phyloP scores from a whole-genome alignment of 2,113 vertebrate species.

The Salvator merianae region DNA sequence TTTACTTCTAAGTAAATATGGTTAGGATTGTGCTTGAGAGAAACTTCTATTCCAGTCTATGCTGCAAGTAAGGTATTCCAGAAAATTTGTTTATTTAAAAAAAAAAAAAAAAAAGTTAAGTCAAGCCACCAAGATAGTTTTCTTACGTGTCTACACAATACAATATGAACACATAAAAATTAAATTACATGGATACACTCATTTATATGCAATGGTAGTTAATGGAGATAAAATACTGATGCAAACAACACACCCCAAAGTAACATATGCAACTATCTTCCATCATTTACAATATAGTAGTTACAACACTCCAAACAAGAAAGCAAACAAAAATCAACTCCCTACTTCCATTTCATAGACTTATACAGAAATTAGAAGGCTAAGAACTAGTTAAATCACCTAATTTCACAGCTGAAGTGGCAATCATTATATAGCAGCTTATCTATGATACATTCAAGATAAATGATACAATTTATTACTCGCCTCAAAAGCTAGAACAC shows the following conservation, averaged over 20 bases:
- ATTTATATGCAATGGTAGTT: conserved; percentile 97
- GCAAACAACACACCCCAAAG: conserved; percentile 89
- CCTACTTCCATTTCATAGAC: conserved; percentile 95
- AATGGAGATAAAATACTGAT: conserved; percentile 99
- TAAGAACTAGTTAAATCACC: conserved; percentile 95
- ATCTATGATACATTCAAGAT: conserved; percentile 99
- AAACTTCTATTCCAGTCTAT: conserved; percentile 85
- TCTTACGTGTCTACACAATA: conserved; percentile 89
- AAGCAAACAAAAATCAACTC: conserved; percentile 89
- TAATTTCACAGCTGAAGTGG: conserved; percentile 99
- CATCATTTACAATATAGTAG: conserved; percentile 99
- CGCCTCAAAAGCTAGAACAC: conserved; percentile 95
- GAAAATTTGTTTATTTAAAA: conserved; percentile 68
- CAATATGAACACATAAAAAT: conserved; percentile 96
- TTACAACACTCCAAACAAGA: conserved; percentile 98
- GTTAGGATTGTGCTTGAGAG: conserved; percentile 11
- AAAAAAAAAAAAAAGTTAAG: conserved; percentile 86
- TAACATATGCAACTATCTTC: conserved; percentile 91
- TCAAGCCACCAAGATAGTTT: conserved; percentile 96
- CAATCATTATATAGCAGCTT: conserved; percentile 99
- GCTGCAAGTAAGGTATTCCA: conserved; percentile 82
- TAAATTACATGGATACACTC: conserved; percentile 95
- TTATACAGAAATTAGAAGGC: conserved; percentile 95
- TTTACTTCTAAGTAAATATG: conserved; percentile 12
- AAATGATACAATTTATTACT: conserved; percentile 99